Base-by-base conservation (phyloP, 2,113 vertebrate genomes). In the Eonycteris spelaea region DNA sequence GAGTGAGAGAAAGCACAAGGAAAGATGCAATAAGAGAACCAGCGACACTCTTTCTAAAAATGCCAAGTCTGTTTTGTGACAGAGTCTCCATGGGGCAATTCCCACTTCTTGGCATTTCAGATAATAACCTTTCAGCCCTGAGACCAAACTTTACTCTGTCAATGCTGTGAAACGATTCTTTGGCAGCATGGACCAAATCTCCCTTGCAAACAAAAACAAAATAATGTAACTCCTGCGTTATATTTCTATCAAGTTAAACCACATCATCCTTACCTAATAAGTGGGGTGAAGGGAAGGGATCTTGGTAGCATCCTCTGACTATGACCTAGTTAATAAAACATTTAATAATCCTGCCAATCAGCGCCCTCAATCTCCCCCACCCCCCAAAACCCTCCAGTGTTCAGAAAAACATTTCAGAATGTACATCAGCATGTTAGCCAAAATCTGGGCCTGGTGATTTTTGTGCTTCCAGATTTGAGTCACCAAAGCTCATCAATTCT, bases 391-490 rank as follows among this genome's bases (percentile, higher is more conserved):
- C 30, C 2, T 28, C 73, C 80, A 65, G 26, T 38, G 9, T 78
- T 97, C 48, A 96, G 35, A 94, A 97, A 96, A 95, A 83, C 90
- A 94, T 75, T 91, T 98, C 33, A 96, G 91, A 97, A 86, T 83
- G 61, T 45, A 95, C 53, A 96, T 61, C 51, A 91, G n/a, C 70
- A 74, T 45, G 80, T 63, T 68, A 78, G 94, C 87, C 94, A 94
- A 91, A 97, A 77, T 95, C 90, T 79, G 57, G 77, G 96, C 73
- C 95, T 96, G 93, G 95, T 89, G 57, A 92, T 53, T 97, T 95
- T 96, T 97, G 88, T 97, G 82, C 95, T 97, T 97, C 93, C 96
- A 97, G 96, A 94, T 96, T 97, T 96, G 97, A 97, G 89, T 97
- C 96, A 96, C 96, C 94, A 97, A 95, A 95, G 91, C 93, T 83